phyloP scores from a whole-genome alignment of 2,888 invertebrate species.

The Phoenoteleia sp. region DNA sequence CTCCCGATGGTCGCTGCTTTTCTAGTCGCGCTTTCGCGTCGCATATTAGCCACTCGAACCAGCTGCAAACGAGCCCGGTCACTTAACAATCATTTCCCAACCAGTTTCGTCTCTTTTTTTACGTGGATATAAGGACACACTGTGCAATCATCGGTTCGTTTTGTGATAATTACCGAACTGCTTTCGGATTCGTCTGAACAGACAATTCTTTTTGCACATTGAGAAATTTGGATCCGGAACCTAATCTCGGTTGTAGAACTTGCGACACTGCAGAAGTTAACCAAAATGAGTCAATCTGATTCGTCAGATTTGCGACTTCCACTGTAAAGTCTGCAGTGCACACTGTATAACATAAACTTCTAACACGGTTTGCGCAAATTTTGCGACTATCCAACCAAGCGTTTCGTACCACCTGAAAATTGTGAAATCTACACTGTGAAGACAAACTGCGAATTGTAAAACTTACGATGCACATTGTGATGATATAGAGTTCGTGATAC shows the following conservation, averaged over 20 bases:
- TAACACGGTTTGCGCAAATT: no score
- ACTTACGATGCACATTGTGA: not conserved
- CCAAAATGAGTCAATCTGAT: constrained; percentile 56
- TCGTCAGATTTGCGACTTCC: constrained; percentile 43
- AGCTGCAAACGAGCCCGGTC: constrained; percentile 53
- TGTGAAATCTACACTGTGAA: not conserved
- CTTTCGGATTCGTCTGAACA: constrained; percentile 19
- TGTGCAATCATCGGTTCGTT: constrained; percentile 28
- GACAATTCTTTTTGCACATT: not conserved
- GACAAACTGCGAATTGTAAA: not conserved
- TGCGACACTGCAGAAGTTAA: constrained; percentile 2
- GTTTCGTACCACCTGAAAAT: no score
- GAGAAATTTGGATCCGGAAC: constrained; percentile 13
- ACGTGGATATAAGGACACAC: not conserved
- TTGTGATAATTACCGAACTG: constrained; percentile 24
- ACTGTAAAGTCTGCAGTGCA: constrained; percentile 7
- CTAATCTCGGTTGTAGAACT: constrained; percentile 58
- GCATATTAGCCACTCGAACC: constrained; percentile 54
- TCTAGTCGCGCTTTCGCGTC: constrained; percentile 68
- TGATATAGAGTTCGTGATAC: not conserved
- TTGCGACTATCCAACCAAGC: no score
- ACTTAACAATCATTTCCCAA: constrained; percentile 18
- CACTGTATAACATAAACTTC: no score
- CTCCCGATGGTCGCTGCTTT: constrained; percentile 69
- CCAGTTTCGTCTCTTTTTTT: not conserved